Percentiles rank a stretch among this genome's conserved stretches.
phyloP scores from a whole-genome alignment of 1,140 invertebrate genomes.

The Drosophila rufa region DNA sequence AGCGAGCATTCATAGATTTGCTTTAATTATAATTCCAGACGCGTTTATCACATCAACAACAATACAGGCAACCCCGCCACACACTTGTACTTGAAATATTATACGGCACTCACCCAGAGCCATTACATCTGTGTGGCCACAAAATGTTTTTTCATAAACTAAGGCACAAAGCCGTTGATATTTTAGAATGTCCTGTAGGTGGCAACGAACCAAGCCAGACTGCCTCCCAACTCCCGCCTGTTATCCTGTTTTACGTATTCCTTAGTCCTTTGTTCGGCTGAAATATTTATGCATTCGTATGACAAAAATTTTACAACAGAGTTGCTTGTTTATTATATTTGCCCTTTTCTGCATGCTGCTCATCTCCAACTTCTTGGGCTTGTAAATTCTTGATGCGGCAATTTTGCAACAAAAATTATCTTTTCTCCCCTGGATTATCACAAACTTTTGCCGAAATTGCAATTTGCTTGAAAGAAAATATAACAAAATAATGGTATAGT shows the following conservation, averaged over 20 bases:
- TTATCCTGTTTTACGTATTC: slow-evolving; percentile 40
- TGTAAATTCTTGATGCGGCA: slow-evolving; percentile 65
- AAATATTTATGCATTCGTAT: slow-evolving; percentile 76
- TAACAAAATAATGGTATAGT: slow-evolving; percentile 30
- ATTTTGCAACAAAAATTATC: slow-evolving; percentile 63
- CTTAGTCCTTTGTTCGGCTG: slow-evolving; percentile 60
- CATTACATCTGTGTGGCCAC: slow-evolving; percentile 65
- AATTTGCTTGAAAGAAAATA: slow-evolving; percentile 47
- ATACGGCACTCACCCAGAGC: slow-evolving; percentile 38
- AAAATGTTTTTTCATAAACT: slow-evolving; percentile 80
- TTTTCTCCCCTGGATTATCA: slow-evolving; percentile 29
- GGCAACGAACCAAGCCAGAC: slow-evolving; percentile 11
- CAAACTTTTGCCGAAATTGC: slow-evolving; percentile 48
- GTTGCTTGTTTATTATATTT: slow-evolving; percentile 36
- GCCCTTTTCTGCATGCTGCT: slow-evolving; percentile 37
- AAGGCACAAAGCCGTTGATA: slow-evolving; percentile 44
- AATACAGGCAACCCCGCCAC: slow-evolving; percentile 45
- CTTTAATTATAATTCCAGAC: slow-evolving; percentile 84
- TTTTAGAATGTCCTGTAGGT: slow-evolving; percentile 68
- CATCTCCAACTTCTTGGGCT: slow-evolving; percentile 39
- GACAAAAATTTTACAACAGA: slow-evolving; percentile 65
- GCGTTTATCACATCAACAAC: slow-evolving; percentile 83
- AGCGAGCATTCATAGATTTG: slow-evolving; percentile 74
- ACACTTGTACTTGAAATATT: slow-evolving; percentile 78
- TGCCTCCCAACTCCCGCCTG: not conserved